A percentile compares a stretch with the other conserved stretches of the same genome.
Evolutionary conservation across 2,888 invertebrate genomes (phyloP).

Genomic region (Drymonia ruficornis): DNA sequence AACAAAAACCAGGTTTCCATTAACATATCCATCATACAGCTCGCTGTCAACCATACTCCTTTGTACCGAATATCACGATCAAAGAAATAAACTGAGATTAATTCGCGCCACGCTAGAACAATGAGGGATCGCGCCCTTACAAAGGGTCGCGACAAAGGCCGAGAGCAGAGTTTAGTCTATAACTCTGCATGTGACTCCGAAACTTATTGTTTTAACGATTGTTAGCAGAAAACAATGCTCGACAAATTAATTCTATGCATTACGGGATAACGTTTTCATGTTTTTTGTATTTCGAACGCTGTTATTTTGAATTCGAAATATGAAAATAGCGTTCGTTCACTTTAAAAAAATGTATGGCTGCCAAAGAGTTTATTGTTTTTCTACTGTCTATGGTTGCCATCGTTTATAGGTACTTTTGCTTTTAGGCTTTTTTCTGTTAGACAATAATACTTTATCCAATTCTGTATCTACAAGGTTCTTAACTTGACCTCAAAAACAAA

Average conservation of each 20-base stretch:
- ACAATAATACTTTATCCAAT: no score
- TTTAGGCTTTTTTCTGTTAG: no score
- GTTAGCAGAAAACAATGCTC: slow-evolving; percentile 69
- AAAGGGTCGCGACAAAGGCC: slow-evolving; percentile 73
- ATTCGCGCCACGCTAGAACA: slow-evolving; percentile 77
- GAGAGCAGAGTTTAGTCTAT: slow-evolving; percentile 68
- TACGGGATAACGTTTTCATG: slow-evolving; percentile 31
- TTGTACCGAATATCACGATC: slow-evolving; percentile 74
- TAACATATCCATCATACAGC: slow-evolving; percentile 69
- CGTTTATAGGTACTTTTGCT: no score
- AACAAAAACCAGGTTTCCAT: slow-evolving; percentile 54
- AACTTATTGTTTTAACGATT: slow-evolving; percentile 75
- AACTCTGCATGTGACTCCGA: slow-evolving; percentile 82
- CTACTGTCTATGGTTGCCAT: no score
- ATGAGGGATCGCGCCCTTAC: slow-evolving; percentile 60
- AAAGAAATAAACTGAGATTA: slow-evolving; percentile 82
- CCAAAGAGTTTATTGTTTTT: no score
- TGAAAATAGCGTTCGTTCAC: neutral
- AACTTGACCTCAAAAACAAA: neutral
- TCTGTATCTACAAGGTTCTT: no score
- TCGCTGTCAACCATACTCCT: slow-evolving; percentile 65
- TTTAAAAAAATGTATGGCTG: no score
- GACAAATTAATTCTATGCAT: slow-evolving; percentile 67
- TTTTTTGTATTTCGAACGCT: slow-evolving; percentile 27
- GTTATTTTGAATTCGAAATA: slow-evolving; percentile 12